phyloP scores from a whole-genome alignment of 2,888 invertebrate species.

The Polydrusus pterygomalis region DNA sequence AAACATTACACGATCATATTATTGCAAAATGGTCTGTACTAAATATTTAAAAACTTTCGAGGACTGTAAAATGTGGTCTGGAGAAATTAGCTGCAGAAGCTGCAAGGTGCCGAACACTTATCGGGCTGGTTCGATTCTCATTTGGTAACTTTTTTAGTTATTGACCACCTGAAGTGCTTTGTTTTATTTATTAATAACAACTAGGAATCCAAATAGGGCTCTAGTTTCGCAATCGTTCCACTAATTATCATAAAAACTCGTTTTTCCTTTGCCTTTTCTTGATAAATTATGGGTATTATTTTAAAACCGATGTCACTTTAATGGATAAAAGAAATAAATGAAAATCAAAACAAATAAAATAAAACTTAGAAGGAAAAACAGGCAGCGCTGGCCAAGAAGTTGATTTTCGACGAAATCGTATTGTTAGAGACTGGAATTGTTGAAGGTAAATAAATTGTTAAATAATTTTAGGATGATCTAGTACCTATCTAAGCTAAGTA shows the following conservation, averaged over 20 bases:
- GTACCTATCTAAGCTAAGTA: too few species aligned
- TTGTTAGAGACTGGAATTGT: slow-evolving; percentile 5
- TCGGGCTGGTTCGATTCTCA: neutral
- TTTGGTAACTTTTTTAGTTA: neutral
- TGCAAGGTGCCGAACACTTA: neutral
- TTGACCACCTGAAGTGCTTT: neutral
- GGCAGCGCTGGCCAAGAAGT: slow-evolving; percentile 34
- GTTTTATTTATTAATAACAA: neutral
- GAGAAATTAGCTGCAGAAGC: too few species aligned
- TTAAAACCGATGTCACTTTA: slow-evolving; percentile 39
- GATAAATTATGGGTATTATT: slow-evolving; percentile 47
- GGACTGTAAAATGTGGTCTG: too few species aligned
- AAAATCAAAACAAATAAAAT: slow-evolving; percentile 46
- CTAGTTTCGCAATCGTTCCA: neutral
- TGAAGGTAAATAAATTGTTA: neutral
- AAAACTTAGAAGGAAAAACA: slow-evolving; percentile 33
- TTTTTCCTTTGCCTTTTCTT: slow-evolving; percentile 27
- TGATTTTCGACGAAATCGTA: slow-evolving; percentile 29
- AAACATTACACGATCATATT: too few species aligned
- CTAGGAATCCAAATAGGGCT: slow-evolving; percentile 5
- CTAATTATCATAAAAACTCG: slow-evolving; percentile 36
- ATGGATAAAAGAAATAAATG: slow-evolving; percentile 44
- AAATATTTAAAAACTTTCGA: too few species aligned
- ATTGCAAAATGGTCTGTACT: too few species aligned
- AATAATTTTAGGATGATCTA: too few species aligned